Evolutionary conservation across 2,888 invertebrate genomes (phyloP).

Genomic region (Orthosia gracilis): DNA sequence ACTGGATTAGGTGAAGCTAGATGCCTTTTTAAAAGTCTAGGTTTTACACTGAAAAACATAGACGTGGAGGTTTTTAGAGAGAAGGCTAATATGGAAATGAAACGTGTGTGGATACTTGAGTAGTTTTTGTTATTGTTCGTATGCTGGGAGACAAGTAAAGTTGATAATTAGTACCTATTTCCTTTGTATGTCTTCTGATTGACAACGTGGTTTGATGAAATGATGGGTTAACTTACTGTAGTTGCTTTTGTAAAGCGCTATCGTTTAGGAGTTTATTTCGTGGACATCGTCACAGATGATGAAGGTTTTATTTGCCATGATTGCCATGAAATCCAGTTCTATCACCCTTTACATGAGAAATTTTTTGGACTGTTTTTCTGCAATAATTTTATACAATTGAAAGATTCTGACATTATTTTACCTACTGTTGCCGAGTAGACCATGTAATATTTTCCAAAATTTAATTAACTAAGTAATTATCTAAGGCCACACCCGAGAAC

Average conservation of each 20-base stretch:
- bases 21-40: constrained; percentile 67
- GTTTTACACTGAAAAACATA: constrained; percentile 56
- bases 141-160: background rate
- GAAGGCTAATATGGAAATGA: constrained; percentile 17
- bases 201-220: background rate
- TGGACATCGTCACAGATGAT: background rate
- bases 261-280: background rate
- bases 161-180: background rate
- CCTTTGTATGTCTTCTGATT: background rate
- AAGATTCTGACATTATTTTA: background rate
- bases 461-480: background rate
- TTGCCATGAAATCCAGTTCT: background rate
- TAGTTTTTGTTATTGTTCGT: constrained; percentile 14
- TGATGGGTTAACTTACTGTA: background rate
- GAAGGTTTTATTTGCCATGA: background rate
- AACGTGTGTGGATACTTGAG: background rate
- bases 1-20: constrained; percentile 79
- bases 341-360: too few relatives aligned
- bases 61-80: constrained; percentile 12
- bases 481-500: constrained; percentile 1
- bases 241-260: background rate
- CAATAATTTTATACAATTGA: too few relatives aligned
- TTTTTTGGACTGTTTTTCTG: too few relatives aligned
- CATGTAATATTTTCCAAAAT: background rate
- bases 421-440: background rate